Conservation (phyloP, 53 echinoderm and acorn worm genomes). For the Arbacia lixula region DNA sequence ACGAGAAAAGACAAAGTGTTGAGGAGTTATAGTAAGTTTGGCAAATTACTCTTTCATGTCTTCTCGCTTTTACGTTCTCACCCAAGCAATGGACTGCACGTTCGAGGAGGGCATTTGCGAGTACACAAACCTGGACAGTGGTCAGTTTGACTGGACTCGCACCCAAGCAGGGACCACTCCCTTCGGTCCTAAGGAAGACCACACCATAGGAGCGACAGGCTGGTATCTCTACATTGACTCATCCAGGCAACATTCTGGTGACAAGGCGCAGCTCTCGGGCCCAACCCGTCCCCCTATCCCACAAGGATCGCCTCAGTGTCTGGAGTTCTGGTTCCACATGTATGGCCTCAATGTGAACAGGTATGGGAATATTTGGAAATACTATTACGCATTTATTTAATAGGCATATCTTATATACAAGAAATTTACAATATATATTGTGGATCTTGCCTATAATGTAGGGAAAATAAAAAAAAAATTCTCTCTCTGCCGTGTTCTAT, state of each 20-base stretch:
- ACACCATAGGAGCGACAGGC: constrained; percentile 77
- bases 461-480: too few species aligned
- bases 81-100: constrained; percentile 36
- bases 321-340: constrained; percentile 96
- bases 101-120: neutral
- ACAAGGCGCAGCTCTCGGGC: constrained; percentile 62
- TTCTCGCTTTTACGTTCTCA: too few species aligned
- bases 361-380: too few species aligned
- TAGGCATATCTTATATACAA: too few species aligned
- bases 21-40: too few species aligned
- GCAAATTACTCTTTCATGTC: too few species aligned
- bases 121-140: constrained; percentile 26
- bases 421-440: too few species aligned
- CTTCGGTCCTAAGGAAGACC: constrained; percentile 74
- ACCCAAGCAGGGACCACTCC: constrained; percentile 59
- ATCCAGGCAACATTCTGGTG: constrained; percentile 9
- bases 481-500: too few species aligned
- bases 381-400: too few species aligned
- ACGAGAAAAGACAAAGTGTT: too few species aligned
- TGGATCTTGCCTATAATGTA: too few species aligned
- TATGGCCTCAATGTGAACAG: constrained; percentile 67
- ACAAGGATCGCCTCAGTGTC: constrained; percentile 59
- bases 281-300: constrained; percentile 66
- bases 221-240: constrained; percentile 78
- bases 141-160: constrained; percentile 91